Base-by-base conservation (phyloP, 2,888 invertebrate genomes). In the Microctonus aethiopoides region DNA sequence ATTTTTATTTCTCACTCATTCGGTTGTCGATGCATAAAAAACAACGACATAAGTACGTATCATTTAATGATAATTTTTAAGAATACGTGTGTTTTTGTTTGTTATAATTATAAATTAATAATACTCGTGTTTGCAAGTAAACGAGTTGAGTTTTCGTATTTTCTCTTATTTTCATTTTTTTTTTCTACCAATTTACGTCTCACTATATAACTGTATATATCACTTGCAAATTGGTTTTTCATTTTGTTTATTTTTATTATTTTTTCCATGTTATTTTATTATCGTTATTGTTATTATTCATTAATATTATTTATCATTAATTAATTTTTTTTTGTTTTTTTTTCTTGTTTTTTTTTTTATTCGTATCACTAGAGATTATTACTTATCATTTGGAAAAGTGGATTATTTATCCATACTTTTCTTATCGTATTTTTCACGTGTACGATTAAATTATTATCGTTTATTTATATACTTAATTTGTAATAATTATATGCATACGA, bases 231-330 rank as follows among this genome's bases (percentile, higher is more conserved):
- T 75, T 67, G 62, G 66, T 69, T 67, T 70, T 66, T 67, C 68
- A 52, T 64, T 70, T 66, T 67, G 67, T 57, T 59, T 26, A 41
- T 10, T 64, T 57, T 34, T 16, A 1, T 46, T 46, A 20, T 54
- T 41, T 66, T 24, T 46, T 57, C 66, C 36, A 70, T 41, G 57
- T 65, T 57, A 16, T 20, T 20, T 51, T 71, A 70, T 66, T 68
- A 80, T 80, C 80, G 78, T 81, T 81, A 81, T 75, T 78, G 77
- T 79, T 81, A 81, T 81, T 80, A 80, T 77, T 77, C 78, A 75
- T 81, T 75, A 75, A 36, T 36, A 10, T 36, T 46, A 46, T 46
- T 77, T 75, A 66, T 61, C 2, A 4, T 39, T 70, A 70, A 13
- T n/a, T 39, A 2, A 39, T 39, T 39, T 13, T 10, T 39, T 13